phyloP scores from a whole-genome alignment of 2,888 invertebrate genomes.

The Eristalis arbustorum region DNA sequence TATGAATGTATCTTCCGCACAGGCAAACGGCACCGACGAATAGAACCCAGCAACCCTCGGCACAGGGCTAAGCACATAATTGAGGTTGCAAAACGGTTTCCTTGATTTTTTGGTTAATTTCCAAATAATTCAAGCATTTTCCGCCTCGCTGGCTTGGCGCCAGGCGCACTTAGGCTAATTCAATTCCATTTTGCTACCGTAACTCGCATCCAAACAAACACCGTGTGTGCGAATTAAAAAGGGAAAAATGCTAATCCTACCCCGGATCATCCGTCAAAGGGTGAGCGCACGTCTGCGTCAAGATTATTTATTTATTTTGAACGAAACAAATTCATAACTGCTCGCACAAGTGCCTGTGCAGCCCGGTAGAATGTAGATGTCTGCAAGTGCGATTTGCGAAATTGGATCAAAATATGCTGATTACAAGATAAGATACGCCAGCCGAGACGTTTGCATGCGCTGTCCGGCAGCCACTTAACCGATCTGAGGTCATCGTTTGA shows the following conservation, averaged over 20 bases:
- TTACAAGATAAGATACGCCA: not conserved
- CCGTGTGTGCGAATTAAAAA: slow-evolving; percentile 4
- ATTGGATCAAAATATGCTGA: not conserved
- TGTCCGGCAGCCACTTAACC: not conserved
- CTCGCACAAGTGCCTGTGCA: not conserved
- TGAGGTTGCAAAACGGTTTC: slow-evolving; percentile 31
- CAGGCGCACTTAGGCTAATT: slow-evolving; percentile 38
- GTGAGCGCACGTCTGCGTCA: slow-evolving; percentile 17
- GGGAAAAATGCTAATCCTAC: slow-evolving; percentile 47
- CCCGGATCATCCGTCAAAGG: slow-evolving; percentile 53
- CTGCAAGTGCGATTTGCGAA: not conserved
- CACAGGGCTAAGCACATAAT: slow-evolving; percentile 38
- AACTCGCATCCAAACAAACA: not conserved
- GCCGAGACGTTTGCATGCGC: not conserved
- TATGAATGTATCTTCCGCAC: not conserved
- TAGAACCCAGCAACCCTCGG: not conserved
- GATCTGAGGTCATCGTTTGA: slow-evolving; percentile 36
- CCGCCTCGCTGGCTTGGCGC: slow-evolving; percentile 41
- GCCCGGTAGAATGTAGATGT: not conserved
- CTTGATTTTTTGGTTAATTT: not conserved
- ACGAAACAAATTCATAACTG: not conserved
- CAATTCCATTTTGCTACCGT: slow-evolving; percentile 5
- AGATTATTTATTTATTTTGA: not conserved
- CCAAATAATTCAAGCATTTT: slow-evolving; percentile 13
- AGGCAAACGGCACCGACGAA: not conserved